These are phyloP conservation scores for Lagenorhynchus albirostris DNA, from an alignment of 2,113 vertebrate species.

Conservation along the genomic window DNA sequence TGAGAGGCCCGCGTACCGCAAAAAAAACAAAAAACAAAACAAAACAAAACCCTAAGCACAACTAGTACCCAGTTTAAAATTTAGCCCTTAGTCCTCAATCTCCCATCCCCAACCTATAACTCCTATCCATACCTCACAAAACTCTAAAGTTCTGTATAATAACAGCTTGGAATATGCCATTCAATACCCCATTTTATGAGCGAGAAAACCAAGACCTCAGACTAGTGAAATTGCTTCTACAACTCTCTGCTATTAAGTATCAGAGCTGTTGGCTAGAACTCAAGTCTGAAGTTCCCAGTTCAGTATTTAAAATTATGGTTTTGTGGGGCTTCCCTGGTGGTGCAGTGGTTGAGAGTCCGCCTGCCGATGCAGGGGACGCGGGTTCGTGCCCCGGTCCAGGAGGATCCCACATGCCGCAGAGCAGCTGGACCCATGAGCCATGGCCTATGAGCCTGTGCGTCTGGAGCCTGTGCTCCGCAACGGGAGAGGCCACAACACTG, in stretches of 20 bases:
- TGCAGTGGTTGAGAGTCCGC: too few relatives aligned
- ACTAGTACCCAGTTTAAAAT: not conserved
- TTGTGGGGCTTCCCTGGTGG: not conserved
- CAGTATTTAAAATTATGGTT: slow-evolving; percentile 14
- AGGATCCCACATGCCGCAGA: too few relatives aligned
- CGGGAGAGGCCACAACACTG: too few relatives aligned
- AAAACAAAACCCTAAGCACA: not conserved
- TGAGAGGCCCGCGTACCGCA: too few relatives aligned
- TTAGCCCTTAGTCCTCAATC: not conserved
- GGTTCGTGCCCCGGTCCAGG: too few relatives aligned
- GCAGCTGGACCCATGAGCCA: too few relatives aligned
- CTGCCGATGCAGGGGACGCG: too few relatives aligned
- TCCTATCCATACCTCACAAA: not conserved
- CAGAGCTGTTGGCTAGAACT: not conserved
- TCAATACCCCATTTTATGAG: not conserved
- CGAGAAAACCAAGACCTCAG: not conserved
- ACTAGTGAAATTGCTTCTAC: not conserved
- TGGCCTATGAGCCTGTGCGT: too few relatives aligned
- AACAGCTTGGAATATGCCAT: not conserved
- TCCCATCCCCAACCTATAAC: not conserved
- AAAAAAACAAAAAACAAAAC: too few relatives aligned
- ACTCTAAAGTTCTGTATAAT: not conserved
- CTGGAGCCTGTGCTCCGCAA: too few relatives aligned
- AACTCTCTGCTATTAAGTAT: not conserved
- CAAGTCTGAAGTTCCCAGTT: not conserved